Evolutionary conservation across 2,888 invertebrate genomes (phyloP), one percentile per base, ranked within the genome.

Genomic region (Stenolophus ochropezus): DNA sequence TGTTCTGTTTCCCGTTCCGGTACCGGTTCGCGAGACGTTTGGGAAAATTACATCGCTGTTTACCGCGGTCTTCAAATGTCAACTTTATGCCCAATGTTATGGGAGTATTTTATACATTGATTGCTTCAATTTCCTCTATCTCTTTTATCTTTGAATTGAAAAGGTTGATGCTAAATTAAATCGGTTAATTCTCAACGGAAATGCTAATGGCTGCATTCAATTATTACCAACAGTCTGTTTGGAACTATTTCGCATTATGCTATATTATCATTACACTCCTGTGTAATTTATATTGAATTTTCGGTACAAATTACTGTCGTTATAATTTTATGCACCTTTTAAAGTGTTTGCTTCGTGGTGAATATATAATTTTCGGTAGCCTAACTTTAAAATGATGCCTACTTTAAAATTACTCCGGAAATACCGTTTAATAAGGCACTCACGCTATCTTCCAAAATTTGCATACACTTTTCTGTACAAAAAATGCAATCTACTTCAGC

Each of bases 41-140:
- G 71, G 18, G 42, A 42, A 71, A 71, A 71, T 71, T 71, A 47
- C 33, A 71, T 33, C 42, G 71, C 71, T 71, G 71, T 33, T 42
- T 42, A 71, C 71, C 18, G 42, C 42, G 33, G 71, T 65, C n/a
- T 61, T 25, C 61, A 61, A 61, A 61, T 61, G 61, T 25, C 61
- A 58, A 58, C 58, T 58, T 58, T 58, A 58, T 25, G 25, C 5
- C 11, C 11, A 11, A 58, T 11, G 58, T 58, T 58, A 20, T 11
- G 21, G n/a, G 56, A 23, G 25, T 61, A 25, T 61, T 61, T 23
- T 61, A 61, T n/a, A 61, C 61, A 61, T 23, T 61, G 61, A 61
- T 61, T 61, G 61, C 4, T 23, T 14, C 25, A n/a, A 61, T 25
- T 61, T 61, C 61, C 61, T 61, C 21, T 56, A 20, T 5, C 11